Evolutionary conservation across 1,140 invertebrate genomes (phyloP).

Genomic region (Neelides sp.): DNA sequence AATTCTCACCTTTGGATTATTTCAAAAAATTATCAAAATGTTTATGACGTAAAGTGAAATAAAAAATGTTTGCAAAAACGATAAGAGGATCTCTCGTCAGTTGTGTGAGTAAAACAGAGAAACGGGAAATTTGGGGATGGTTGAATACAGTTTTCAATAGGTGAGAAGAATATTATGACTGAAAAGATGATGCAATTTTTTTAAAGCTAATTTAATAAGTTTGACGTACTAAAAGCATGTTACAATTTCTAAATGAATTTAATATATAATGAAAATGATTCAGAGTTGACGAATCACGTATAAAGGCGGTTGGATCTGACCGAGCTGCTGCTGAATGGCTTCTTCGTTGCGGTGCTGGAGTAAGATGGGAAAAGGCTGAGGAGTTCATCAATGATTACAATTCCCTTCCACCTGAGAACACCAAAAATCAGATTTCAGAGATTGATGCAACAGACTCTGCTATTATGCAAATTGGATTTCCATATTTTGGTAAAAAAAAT

Average conservation of each 20-base stretch:
- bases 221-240: not conserved
- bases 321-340: conserved; percentile 84
- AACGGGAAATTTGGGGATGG: conserved; percentile 16
- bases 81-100: no score
- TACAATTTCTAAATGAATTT: not conserved
- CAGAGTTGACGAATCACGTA: conserved; percentile 44
- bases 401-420: conserved; percentile 42
- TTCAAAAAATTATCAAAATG: no score
- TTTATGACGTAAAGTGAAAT: no score
- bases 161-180: conserved; percentile 5
- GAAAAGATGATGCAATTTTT: not conserved
- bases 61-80: no score
- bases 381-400: conserved; percentile 56
- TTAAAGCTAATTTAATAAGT: not conserved
- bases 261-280: not conserved
- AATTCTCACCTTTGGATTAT: no score
- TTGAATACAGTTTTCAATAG: conserved; percentile 24
- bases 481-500: no score
- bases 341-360: conserved; percentile 59
- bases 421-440: conserved; percentile 44
- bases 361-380: conserved; percentile 47
- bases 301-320: conserved; percentile 65
- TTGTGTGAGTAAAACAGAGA: conserved; percentile 10
- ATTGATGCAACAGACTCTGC: conserved; percentile 63
- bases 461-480: conserved; percentile 64